Base-by-base conservation (phyloP, 2,888 invertebrate genomes). In the Polymixis flavicincta region DNA sequence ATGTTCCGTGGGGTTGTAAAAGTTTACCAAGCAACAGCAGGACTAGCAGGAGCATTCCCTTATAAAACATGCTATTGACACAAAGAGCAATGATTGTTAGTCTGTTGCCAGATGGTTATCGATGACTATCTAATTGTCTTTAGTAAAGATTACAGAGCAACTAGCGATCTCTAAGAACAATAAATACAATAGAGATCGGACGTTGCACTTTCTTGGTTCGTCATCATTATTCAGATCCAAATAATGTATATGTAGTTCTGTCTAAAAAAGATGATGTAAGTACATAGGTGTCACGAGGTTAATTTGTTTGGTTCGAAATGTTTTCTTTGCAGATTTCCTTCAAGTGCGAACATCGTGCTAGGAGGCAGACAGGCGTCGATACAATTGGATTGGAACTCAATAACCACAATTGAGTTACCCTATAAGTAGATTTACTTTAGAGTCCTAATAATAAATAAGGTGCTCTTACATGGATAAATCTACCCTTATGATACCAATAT, bases 371-470 rank as follows among this genome's bases (percentile, higher is more conserved):
- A 68, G 55, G 68, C 68, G 19, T 55, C 55, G 55, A 57, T 68
- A 57, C 19, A 32, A 68, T 28, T 68, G 28, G 55, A 57, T 28
- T 28, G 28, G 19, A 42, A 57, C 68, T 55, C 68, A 22, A 7
- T 68, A 14, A 68, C 68, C 55, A 68, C 68, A 22, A 25, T 68
- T 19, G 68, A 68, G 28, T 45, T 68, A 14, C 60, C 37, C 4
- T 37, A 37, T 14, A 61, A 61, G 14, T 14, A 61, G 60, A 60
- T 60, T 37, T 37, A 37, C 8, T 61, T 37, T 37, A 22, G 14
- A 61, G 1, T 37, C 8, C n/a, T 61, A 22, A 32, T 32, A 8
- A 57, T 60, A 22, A 22, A 32, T 60, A 22, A 32, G 13, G 22
- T 22, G 22, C 13, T 60, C 11, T 2, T 32, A 60, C 32, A 22